Conservation (phyloP, 2,888 invertebrate genomes). For the Leistus spinibarbis region DNA sequence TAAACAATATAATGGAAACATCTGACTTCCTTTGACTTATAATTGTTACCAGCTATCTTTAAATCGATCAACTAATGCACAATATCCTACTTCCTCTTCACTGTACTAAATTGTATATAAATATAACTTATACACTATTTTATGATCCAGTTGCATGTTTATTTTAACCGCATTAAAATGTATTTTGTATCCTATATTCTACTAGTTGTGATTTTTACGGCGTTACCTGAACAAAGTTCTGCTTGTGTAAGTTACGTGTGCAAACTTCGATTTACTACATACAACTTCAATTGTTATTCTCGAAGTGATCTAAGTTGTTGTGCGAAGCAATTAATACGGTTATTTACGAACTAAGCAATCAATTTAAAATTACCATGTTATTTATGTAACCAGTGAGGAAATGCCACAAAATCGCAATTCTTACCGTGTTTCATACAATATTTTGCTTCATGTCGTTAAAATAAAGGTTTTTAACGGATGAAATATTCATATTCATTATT, state of each 20-base stretch:
- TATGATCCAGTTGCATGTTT: constrained; percentile 8
- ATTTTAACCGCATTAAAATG: background rate
- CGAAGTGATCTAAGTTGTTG: no score
- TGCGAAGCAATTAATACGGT: no score
- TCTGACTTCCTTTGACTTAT: constrained; percentile 25
- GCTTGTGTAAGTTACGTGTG: constrained; percentile 25
- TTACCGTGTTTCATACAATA: no score
- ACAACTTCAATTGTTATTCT: no score
- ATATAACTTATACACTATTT: constrained; percentile 10
- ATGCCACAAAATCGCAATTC: no score
- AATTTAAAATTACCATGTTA: no score
- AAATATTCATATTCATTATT: no score
- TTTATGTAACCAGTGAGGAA: no score
- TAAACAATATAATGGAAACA: constrained; percentile 15
- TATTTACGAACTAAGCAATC: no score
- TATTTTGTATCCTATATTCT: constrained; percentile 12
- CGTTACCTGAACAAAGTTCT: constrained; percentile 9
- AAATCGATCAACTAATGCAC: constrained; percentile 24
- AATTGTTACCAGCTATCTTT: constrained; percentile 22
- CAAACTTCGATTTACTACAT: no score
- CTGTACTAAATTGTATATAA: constrained; percentile 14
- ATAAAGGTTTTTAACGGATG: no score
- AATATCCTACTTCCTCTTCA: constrained; percentile 27
- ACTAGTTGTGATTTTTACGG: background rate
- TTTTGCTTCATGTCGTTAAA: no score